A percentile compares a stretch with the other conserved stretches of the same genome.
Conservation (phyloP, 2,797 vertebrate genomes). For the Loriculus beryllinus region DNA sequence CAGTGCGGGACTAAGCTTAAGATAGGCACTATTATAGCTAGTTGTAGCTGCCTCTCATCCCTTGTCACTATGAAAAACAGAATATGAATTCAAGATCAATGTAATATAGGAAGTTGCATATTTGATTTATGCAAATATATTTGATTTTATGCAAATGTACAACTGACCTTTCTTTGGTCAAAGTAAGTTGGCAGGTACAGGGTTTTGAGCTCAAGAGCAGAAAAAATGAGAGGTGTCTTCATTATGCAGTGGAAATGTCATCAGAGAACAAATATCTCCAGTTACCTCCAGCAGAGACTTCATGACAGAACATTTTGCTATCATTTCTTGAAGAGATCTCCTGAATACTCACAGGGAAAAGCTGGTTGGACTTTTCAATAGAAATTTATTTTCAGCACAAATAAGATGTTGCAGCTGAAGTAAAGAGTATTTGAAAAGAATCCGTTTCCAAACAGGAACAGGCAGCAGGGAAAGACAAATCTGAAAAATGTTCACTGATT, state of each 20-base stretch:
- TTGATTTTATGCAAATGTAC: conserved; percentile 6
- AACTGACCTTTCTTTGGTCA: conserved; percentile 21
- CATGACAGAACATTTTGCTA: neutral
- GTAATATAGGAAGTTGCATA: neutral
- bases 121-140: conserved; percentile 50
- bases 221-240: neutral
- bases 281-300: neutral
- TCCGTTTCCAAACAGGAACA: neutral
- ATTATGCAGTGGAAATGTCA: neutral
- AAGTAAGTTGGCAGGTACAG: neutral
- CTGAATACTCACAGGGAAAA: neutral
- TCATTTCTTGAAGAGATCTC: neutral
- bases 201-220: neutral
- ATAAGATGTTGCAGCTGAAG: neutral
- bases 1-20: neutral
- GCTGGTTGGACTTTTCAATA: neutral
- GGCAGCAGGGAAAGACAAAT: neutral
- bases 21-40: neutral
- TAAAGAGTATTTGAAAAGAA: neutral
- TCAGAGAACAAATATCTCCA: neutral
- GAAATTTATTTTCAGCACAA: conserved; percentile 15
- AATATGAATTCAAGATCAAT: neutral
- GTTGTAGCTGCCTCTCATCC: neutral
- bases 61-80: neutral
- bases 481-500: neutral